Base-by-base conservation (phyloP, 1,140 invertebrate genomes). In the Brachionus manjavacas region DNA sequence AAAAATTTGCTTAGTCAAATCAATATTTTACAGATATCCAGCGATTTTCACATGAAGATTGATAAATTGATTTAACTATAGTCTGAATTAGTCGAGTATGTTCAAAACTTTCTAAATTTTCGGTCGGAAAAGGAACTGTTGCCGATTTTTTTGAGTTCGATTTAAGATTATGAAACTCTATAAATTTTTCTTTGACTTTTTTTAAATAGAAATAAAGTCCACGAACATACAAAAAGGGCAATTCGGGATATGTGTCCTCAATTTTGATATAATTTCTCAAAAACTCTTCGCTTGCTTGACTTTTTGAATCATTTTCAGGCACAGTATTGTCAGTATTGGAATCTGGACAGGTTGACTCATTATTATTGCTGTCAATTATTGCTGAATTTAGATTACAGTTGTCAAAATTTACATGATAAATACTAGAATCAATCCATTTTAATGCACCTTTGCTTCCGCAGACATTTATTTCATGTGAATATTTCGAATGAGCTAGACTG, bases 11-110 rank as follows among this genome's bases (percentile, higher is more conserved):
- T 35, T 7, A 35, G 39, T n/a, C 16, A 70, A 35, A 35, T 76
- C 23, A 76, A 76, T 76, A 76, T 49, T 49, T 76, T 16, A 76
- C 41, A 76, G 16, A 3, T 20, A 49, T 6, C 72, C 72, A 76
- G 16, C 72, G 72, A 31, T 76, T 76, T 76, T 76, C 72, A 46
- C 7, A 12, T 23, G 72, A 76, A 46, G 72, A 76, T 49, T 49
- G 43, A 25, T 46, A 49, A 14, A 76, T 76, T 76, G 41, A 46
- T 14, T 76, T 76, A 4, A 76, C 43, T 14, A 76, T 31, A 3
- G 46, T 25, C 41, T 76, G 72, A 49, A 76, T 28, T 8, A 76
- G 20, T n/a, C 43, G 39, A 14, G 72, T 76, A 49, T 76, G 72
- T 23, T 76, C 72, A 49, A 76, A 76, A 49, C 52, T 76, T 0